Base-by-base conservation (phyloP, 1,140 invertebrate species). In the Ips typographus region DNA sequence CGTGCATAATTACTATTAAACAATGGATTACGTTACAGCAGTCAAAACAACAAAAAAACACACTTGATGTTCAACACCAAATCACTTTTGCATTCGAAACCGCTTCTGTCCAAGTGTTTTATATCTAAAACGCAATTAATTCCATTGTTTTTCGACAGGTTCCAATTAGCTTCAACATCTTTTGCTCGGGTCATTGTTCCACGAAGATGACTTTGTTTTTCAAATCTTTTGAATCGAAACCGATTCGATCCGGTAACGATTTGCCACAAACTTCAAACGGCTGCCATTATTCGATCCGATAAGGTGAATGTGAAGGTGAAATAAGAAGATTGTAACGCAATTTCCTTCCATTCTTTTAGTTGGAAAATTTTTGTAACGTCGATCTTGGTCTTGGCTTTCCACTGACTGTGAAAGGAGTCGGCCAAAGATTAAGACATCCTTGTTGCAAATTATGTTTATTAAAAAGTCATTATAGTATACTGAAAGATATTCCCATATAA, bases 131-230 rank as follows among this genome's bases (percentile, higher is more conserved):
- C 44, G 44, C 22, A 49, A 49, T 8, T 49, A 49, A 49, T 49
- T 49, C 44, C 44, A 49, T 49, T 56, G 44, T 49, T 49, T 49
- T 49, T 49, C 44, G 22, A 49, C 39, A 56, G 39, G 8, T 6
- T 56, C 39, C 4, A 56, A 56, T 38, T 56, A 39, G 22, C 5
- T 56, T 37, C 8, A 4, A 56, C 36, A 2, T 56, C 8, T 5
- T 56, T 56, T 39, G 22, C 36, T 56, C 22, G 53, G 53, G 53
- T 56, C 53, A 56, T 56, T 56, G 53, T 56, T 56, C 53, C 7
- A 56, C 8, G 53, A 56, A 37, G n/a, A 49, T 56, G 53, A 36
- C 53, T 56, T 56, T 56, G 44, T 49, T 49, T 49, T 49, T 1
- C 22, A 22, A 56, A 56, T 56, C 53, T 39, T 36, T 38, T 56